Evolutionary conservation across 1,140 invertebrate genomes (phyloP).

Genomic region (Cydia strobilella): DNA sequence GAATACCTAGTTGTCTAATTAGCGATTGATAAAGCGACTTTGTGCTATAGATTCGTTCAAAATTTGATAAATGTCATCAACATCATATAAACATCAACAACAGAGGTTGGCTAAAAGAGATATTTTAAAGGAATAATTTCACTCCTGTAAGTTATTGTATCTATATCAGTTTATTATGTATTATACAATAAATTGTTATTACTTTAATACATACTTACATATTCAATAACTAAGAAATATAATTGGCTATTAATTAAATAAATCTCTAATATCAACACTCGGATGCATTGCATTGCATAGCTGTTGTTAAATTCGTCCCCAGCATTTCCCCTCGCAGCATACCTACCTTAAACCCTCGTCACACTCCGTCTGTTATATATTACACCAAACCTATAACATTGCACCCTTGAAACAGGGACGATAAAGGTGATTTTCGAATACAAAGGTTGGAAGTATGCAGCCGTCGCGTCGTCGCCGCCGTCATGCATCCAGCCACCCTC

Average conservation of each 20-base stretch:
- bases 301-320: constrained; percentile 38
- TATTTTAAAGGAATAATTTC: too few species aligned
- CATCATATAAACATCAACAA: too few species aligned
- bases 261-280: constrained; percentile 9
- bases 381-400: background rate
- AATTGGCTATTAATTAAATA: constrained; percentile 10
- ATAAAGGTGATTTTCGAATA: constrained; percentile 35
- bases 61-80: too few species aligned
- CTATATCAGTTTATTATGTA: too few species aligned
- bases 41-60: too few species aligned
- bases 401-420: background rate
- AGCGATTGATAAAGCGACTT: too few species aligned
- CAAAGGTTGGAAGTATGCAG: constrained; percentile 36
- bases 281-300: constrained; percentile 18
- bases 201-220: too few species aligned
- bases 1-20: too few species aligned
- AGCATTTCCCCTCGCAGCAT: constrained; percentile 64
- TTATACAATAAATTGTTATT: too few species aligned
- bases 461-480: constrained; percentile 46
- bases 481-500: constrained; percentile 71
- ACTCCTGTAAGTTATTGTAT: too few species aligned
- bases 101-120: too few species aligned
- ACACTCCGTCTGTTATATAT: constrained; percentile 63
- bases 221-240: background rate
- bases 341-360: constrained; percentile 63